A percentile compares a stretch with the other conserved stretches of the same genome.
These are phyloP conservation scores for Boleophthalmus pectinirostris DNA, from an alignment of 2,113 vertebrate species.

Conservation along the genomic window DNA sequence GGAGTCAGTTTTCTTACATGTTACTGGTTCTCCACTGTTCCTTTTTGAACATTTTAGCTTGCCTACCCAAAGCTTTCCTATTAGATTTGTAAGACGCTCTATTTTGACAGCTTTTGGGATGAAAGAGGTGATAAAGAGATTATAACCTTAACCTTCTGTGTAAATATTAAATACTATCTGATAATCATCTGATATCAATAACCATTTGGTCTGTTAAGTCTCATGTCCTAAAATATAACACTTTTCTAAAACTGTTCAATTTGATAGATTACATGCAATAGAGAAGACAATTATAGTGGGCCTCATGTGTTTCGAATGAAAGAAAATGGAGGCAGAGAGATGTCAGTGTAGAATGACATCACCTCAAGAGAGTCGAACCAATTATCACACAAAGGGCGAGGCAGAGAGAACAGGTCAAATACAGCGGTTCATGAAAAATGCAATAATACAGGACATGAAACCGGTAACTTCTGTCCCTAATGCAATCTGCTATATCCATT, in stretches of 20 bases:
- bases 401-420: conserved; percentile 54
- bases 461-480: conserved; percentile 29
- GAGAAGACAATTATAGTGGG: conserved; percentile 57
- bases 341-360: conserved; percentile 66
- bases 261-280: conserved; percentile 22
- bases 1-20: too few relatives aligned
- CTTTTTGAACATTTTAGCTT: neutral
- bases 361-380: conserved; percentile 62
- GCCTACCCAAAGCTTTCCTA: too few relatives aligned
- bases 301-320: conserved; percentile 59
- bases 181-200: neutral
- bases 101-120: neutral
- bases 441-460: conserved; percentile 54
- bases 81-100: neutral
- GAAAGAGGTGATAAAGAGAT: neutral
- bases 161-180: neutral
- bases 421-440: conserved; percentile 60
- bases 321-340: conserved; percentile 41
- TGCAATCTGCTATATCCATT: conserved; percentile 8
- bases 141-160: neutral
- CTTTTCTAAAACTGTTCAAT: conserved; percentile 21
- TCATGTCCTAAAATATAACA: conserved; percentile 23
- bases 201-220: conserved; percentile 9
- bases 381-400: conserved; percentile 63
- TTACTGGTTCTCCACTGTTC: neutral